These are phyloP conservation scores for Phataginus tetradactyla DNA, from an alignment of 2,797 vertebrate genomes.

Conservation along the genomic window DNA sequence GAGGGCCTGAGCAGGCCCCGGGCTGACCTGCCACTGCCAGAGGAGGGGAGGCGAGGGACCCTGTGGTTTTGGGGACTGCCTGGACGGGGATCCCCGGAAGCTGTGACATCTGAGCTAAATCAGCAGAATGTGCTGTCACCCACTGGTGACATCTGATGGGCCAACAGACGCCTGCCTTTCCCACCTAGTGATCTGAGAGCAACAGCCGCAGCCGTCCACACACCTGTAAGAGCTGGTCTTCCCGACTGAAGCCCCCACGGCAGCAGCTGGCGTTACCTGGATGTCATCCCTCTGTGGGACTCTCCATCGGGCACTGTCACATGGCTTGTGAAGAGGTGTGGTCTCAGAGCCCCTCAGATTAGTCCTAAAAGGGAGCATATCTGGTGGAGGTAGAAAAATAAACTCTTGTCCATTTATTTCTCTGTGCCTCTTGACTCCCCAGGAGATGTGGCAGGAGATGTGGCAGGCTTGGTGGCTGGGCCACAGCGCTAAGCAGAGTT, in stretches of 20 bases:
- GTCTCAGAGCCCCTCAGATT: accelerated
- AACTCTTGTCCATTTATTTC: background rate
- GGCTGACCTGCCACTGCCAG: background rate
- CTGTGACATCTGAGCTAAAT: accelerated
- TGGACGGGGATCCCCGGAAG: background rate
- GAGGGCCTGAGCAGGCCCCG: too few species aligned
- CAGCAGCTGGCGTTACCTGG: background rate
- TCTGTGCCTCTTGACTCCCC: accelerated
- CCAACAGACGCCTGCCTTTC: accelerated
- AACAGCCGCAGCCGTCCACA: accelerated
- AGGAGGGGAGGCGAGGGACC: accelerated
- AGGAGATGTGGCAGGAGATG: accelerated
- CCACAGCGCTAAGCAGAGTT: accelerated
- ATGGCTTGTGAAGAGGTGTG: accelerated
- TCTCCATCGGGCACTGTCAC: accelerated
- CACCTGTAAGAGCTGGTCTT: background rate
- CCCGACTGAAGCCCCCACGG: accelerated
- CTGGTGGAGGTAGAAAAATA: background rate
- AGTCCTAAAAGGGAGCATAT: too few species aligned
- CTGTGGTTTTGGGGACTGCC: background rate
- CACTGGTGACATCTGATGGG: accelerated
- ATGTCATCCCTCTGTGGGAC: background rate
- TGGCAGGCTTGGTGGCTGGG: accelerated
- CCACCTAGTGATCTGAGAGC: background rate
- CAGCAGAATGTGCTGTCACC: accelerated